Evolutionary conservation across 2,888 invertebrate genomes (phyloP), one percentile per base, ranked within the genome.

Genomic region (Venusia cambrica): DNA sequence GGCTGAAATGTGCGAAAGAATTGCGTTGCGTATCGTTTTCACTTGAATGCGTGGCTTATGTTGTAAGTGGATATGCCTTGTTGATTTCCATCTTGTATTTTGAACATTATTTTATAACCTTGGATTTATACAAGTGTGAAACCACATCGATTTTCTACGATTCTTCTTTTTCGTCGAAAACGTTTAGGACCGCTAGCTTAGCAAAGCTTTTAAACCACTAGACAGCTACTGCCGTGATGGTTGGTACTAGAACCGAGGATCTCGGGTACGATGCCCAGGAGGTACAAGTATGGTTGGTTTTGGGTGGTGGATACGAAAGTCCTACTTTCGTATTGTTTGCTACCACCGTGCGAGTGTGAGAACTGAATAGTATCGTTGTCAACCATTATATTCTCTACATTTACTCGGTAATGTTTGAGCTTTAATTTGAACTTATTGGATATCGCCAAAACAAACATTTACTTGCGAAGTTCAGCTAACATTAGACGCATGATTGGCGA

Each of bases 391-490:
- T 3, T 12, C 12, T 12, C n/a, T 3, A 6, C 3, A 2, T 8
- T 7, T 25, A 37, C 11, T 27, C 12, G 13, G 10, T 14, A 38
- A 18, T 25, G 14, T 22, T 31, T 11, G 13, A 35, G 27, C 15
- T 35, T 25, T 17, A 26, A 28, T 21, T 28, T 31, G 14, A 35
- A 24, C 27, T 32, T 31, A 27, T 31, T 27, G 14, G 16, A 22
- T 26, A 16, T 25, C 26, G 13, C 18, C 24, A 35, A 10, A 32
- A 28, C 40, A 26, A 40, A 32, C 32, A 31, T 40, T 40, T 40
- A 28, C 35, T 26, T 6, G 3, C 18, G 16, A 40, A 35, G 31
- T 40, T 27, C 15, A 25, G 10, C 16, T 27, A 27, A 13, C 14
- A 21, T 32, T 28, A 27, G 27, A 28, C 19, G 27, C 22, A 31